phyloP scores from a whole-genome alignment of 1,140 invertebrate genomes.

The Caenorhabditis briggsae region DNA sequence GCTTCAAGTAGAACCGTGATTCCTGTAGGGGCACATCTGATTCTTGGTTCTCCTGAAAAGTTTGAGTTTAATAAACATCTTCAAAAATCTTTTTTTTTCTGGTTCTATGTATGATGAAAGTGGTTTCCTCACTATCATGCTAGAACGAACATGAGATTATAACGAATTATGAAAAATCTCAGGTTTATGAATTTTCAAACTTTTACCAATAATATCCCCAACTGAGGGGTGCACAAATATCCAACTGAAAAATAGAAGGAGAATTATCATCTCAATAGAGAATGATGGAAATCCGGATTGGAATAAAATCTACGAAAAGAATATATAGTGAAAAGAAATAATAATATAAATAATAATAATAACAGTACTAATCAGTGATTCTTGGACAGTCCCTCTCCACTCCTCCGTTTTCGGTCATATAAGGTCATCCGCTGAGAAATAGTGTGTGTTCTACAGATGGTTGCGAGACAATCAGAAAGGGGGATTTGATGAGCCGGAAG shows the following conservation, averaged over 20 bases:
- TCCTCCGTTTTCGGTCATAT: neutral
- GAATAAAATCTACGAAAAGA: neutral
- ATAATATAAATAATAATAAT: conserved; percentile 40
- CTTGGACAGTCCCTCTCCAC: neutral
- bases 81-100: too few relatives aligned
- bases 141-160: too few relatives aligned
- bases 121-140: too few relatives aligned
- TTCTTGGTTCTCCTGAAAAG: conserved; percentile 25
- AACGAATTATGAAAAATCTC: too few relatives aligned
- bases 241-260: neutral
- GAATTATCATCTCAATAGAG: neutral
- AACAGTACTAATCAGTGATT: conserved; percentile 49
- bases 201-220: conserved; percentile 23
- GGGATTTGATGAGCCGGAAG: conserved; percentile 50
- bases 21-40: conserved; percentile 38
- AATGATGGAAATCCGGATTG: neutral
- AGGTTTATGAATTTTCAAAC: neutral
- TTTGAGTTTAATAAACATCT: neutral
- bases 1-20: neutral
- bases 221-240: neutral
- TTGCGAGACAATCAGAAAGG: conserved; percentile 1
- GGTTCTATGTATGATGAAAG: too few relatives aligned
- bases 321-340: neutral
- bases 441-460: neutral
- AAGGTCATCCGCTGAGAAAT: conserved; percentile 13